Base-by-base conservation (phyloP, 2,888 invertebrate species). In the Acleris holmiana region DNA sequence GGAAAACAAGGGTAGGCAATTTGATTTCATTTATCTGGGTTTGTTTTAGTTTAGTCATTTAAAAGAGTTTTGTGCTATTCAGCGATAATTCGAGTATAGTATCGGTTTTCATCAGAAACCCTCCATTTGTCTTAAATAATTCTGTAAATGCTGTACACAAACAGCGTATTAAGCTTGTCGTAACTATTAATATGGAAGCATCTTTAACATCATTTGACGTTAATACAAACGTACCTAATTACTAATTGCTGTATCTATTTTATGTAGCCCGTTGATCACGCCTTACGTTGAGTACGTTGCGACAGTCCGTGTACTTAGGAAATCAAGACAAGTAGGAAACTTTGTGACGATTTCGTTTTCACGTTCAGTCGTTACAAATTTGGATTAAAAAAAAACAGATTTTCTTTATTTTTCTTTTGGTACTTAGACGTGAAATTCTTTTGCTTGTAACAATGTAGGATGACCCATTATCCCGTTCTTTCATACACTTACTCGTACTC, bases 1-100 rank as follows among this genome's bases (percentile, higher is more conserved):
- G 60, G 55, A 65, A 65, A 65, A 55, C 59, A 65, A 48, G 47
- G 47, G 64, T 40, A 53, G 21, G 44, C 59, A 35, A 55, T 60
- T 65, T 65, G 65, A 65, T 55, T 65, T 49, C 25, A 60, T 65
- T 65, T 59, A 23, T 25, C 53, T 58, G 56, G 19, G 25, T 48
- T 51, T 51, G 46, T 47, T 57, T 55, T 41, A 44, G 55, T 8
- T 29, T n/a, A n/a, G n/a, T 21, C 53, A n/a, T 41, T 54, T 44
- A 23, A 23, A 18, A 35, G 13, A 8, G 35, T 35, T 35, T 35
- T 35, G 35, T 35, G 13, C 6, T 35, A 19, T 54, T 54, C 21
- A 51, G 51, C n/a, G 8, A 23, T 15, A 17, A n/a, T n/a, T n/a
- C n/a, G n/a, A n/a, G n/a, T 23, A 10, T 7, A 55, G 21, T 25